Evolutionary conservation across 2,888 invertebrate genomes (phyloP), one percentile per base, ranked within the genome.

Genomic region (Diarsia mendica): DNA sequence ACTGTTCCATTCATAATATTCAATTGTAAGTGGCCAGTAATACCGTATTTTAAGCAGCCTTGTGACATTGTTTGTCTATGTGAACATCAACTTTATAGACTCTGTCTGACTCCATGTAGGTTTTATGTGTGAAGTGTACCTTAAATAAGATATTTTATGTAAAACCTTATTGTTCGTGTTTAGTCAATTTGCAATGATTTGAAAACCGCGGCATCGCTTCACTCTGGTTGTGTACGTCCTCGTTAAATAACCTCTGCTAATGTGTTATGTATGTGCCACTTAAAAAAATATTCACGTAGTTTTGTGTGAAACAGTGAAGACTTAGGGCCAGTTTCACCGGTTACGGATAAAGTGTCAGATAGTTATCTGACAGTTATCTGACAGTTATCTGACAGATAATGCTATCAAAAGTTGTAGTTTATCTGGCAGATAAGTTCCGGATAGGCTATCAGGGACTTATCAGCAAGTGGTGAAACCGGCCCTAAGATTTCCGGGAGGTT

Each of bases 111-210:
- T 58, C 6, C 48, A 20, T 60, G 44, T 65, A 10, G 58, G 11
- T 46, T 67, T 60, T 53, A 49, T 67, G 13, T 53, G 58, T 53
- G 23, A 51, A 53, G 65, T 66, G 39, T 44, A 46, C 49, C 49
- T 39, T 68, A 72, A 72, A 67, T 66, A 77, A 64, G 15, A 80
- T 61, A 3, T 67, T 67, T 58, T 48, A 65, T 72, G 49, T 72
- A 13, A 75, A 61, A 78, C 69, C 13, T 61, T 23, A 39, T 69
- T 75, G 65, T 46, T 75, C 84, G 84, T 86, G 86, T 67, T 63
- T 66, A n/a, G 61, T 74, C 39, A 80, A 82, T 86, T 84, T 66
- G 53, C 66, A 60, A 20, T 71, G n/a, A 69, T 79, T 77, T 75
- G 13, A 72, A 68, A 69, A 72, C 74, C 39, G 51, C 58, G 39